Evolutionary conservation across 2,797 vertebrate species (phyloP).

Genomic region (Helicolenus hilgendorfi): DNA sequence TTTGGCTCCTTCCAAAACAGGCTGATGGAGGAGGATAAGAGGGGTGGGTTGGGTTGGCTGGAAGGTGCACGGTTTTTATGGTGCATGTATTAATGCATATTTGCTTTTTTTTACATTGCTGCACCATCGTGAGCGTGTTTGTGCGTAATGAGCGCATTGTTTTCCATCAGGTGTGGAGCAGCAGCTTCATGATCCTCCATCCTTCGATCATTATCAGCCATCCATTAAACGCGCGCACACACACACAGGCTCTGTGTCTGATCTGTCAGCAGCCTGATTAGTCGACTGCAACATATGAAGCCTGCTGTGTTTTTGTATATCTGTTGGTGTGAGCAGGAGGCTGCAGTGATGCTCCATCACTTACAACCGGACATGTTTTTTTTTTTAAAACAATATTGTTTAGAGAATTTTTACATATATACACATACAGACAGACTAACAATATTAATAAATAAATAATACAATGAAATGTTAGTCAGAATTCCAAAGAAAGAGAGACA

Average conservation of each 20-base stretch:
- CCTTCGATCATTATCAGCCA: conserved; percentile 25
- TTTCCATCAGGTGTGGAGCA: conserved; percentile 61
- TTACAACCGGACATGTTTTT: not conserved
- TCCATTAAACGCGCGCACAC: not conserved
- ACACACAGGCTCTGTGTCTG: not conserved
- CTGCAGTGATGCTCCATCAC: conserved; percentile 18
- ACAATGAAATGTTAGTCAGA: too few relatives aligned
- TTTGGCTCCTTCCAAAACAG: not conserved
- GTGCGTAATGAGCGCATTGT: conserved; percentile 49
- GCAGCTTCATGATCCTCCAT: not conserved
- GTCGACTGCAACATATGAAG: conserved; percentile 4
- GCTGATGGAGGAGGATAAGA: not conserved
- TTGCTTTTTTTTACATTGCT: conserved; percentile 43
- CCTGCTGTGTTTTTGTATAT: not conserved
- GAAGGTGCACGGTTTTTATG: conserved; percentile 49
- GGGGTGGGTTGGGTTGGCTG: not conserved
- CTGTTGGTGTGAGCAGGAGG: not conserved
- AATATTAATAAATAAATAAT: too few relatives aligned
- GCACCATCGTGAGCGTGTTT: conserved; percentile 43
- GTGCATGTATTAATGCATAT: conserved; percentile 58
- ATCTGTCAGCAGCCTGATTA: not conserved
- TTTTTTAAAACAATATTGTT: too few relatives aligned
- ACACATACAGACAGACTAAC: too few relatives aligned
- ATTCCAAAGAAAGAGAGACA: too few relatives aligned
- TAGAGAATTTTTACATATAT: too few relatives aligned